phyloP scores from a whole-genome alignment of 2,797 vertebrate genomes.

The Acanthurus tractus region DNA sequence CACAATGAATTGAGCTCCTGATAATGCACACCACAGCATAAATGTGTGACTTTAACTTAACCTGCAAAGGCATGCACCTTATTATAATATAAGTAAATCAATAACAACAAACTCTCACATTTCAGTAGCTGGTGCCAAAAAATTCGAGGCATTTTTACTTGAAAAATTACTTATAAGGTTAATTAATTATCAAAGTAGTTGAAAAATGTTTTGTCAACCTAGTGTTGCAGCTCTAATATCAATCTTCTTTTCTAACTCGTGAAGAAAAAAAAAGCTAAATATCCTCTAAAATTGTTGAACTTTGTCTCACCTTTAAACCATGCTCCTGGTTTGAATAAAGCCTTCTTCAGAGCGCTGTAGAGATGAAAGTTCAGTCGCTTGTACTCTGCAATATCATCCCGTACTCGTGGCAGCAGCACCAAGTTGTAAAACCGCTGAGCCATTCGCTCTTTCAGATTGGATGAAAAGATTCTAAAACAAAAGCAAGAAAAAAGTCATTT shows the following conservation, averaged over 20 bases:
- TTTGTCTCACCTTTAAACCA: conserved; percentile 95
- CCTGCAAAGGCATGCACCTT: too few species aligned
- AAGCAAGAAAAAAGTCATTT: conserved; percentile 2
- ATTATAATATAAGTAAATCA: too few species aligned
- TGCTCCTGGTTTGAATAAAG: conserved; percentile 96
- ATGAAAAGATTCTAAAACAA: conserved; percentile 92
- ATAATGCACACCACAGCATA: too few species aligned
- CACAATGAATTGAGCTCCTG: too few species aligned
- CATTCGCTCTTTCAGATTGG: conserved; percentile 97
- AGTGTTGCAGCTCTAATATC: neutral
- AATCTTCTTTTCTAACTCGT: neutral
- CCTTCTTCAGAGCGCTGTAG: conserved; percentile 96
- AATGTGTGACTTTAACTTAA: neutral
- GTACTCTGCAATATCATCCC: conserved; percentile 95
- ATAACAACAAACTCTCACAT: too few species aligned
- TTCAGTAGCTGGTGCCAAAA: too few species aligned
- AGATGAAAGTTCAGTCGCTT: conserved; percentile 97
- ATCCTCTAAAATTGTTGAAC: neutral
- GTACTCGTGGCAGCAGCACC: conserved; percentile 92
- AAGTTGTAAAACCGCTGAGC: conserved; percentile 97
- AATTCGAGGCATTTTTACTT: neutral
- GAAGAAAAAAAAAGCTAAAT: neutral
- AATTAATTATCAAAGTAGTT: neutral
- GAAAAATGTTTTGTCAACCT: too few species aligned
- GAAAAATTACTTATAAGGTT: neutral